Conservation (phyloP, 2,888 invertebrate genomes). For the Choreutis nemorana region DNA sequence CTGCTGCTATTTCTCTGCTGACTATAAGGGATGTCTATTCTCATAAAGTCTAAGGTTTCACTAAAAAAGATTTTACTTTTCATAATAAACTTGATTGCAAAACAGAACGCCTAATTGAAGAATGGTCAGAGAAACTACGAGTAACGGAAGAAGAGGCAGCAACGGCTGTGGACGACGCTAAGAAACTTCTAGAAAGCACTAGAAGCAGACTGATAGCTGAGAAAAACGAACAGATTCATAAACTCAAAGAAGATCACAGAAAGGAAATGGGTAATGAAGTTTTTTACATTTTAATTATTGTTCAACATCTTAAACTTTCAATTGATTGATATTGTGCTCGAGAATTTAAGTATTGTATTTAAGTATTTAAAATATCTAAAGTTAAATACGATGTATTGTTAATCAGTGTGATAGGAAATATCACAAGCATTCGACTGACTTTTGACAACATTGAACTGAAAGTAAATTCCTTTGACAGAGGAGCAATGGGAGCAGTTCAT, state of each 20-base stretch:
- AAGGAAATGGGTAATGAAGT: constrained; percentile 63
- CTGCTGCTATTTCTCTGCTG: no score
- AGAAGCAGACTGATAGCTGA: constrained; percentile 40
- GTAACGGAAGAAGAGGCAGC: constrained; percentile 39
- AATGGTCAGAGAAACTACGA: constrained; percentile 41
- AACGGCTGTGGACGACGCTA: constrained; percentile 43
- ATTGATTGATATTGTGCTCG: no score
- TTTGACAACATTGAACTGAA: no score
- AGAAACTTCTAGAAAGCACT: constrained; percentile 39
- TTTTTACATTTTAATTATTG: neutral
- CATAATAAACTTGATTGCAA: no score
- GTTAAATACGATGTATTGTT: no score
- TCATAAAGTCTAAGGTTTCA: no score
- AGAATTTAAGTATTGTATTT: no score
- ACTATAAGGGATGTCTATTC: no score
- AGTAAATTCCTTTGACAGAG: constrained; percentile 39
- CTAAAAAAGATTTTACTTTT: no score
- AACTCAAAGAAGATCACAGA: constrained; percentile 66
- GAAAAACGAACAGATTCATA: constrained; percentile 41
- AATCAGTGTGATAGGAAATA: no score
- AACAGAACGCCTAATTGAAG: constrained; percentile 40
- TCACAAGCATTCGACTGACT: neutral
- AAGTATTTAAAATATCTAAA: no score
- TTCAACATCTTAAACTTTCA: neutral
- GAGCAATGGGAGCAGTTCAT: constrained; percentile 72